Conservation (phyloP, 1,140 invertebrate genomes). For the Heliconius hermathena region DNA sequence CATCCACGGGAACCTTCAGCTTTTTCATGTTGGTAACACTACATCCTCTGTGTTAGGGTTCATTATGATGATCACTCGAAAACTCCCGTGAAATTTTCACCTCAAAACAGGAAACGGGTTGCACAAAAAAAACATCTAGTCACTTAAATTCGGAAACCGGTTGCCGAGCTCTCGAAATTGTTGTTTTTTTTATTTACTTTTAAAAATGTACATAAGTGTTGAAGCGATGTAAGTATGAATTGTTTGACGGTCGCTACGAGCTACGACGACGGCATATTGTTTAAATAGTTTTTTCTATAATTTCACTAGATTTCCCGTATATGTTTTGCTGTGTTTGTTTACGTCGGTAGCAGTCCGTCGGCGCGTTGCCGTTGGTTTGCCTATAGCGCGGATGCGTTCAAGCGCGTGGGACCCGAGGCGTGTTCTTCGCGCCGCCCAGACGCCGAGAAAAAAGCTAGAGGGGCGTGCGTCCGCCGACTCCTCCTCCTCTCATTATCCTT, state of each 20-base stretch:
- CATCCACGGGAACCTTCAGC: slow-evolving; percentile 43
- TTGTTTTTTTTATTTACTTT: slow-evolving; percentile 1
- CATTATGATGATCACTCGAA: slow-evolving; percentile 63
- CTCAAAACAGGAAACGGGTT: slow-evolving; percentile 23
- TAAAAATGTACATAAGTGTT: not conserved
- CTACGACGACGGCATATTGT: not conserved
- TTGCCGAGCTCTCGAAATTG: not conserved
- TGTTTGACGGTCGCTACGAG: not conserved
- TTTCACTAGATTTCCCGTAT: slow-evolving; percentile 35
- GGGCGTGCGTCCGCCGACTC: slow-evolving; percentile 68
- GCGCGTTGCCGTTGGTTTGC: slow-evolving; percentile 62
- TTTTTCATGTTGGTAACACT: slow-evolving; percentile 77
- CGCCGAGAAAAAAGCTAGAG: slow-evolving; percentile 68
- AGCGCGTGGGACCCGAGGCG: slow-evolving; percentile 70
- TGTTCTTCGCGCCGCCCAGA: slow-evolving; percentile 72
- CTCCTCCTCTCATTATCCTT: slow-evolving; percentile 79
- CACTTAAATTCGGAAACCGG: slow-evolving; percentile 25
- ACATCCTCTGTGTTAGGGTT: slow-evolving; percentile 59
- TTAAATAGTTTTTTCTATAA: slow-evolving; percentile 15
- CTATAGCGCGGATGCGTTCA: slow-evolving; percentile 57
- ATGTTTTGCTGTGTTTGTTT: slow-evolving; percentile 55
- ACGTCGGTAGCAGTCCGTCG: slow-evolving; percentile 50
- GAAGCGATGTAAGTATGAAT: not conserved
- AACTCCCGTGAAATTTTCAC: slow-evolving; percentile 40
- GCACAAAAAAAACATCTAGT: slow-evolving; percentile 25